phyloP scores from a whole-genome alignment of 2,888 invertebrate species.

The Philereme vetulata region DNA sequence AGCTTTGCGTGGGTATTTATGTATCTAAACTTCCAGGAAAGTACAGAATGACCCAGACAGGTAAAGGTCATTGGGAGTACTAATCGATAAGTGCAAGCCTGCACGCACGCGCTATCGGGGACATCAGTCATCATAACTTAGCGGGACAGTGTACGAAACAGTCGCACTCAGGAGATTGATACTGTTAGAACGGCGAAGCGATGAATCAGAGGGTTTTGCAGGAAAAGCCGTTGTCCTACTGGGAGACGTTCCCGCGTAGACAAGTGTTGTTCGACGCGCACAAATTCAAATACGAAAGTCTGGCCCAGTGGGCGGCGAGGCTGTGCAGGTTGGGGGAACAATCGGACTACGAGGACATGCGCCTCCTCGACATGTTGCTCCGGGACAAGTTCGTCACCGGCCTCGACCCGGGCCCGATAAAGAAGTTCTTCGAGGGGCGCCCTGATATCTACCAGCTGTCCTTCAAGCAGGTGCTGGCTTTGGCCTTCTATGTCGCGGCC shows the following conservation, averaged over 20 bases:
- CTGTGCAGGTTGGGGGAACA: constrained; percentile 10
- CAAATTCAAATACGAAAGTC: constrained; percentile 6
- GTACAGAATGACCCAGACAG: constrained; percentile 10
- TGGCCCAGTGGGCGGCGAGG: constrained; percentile 18
- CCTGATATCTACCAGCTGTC: constrained; percentile 2
- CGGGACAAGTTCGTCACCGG: constrained; percentile 14
- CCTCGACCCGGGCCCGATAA: constrained; percentile 8
- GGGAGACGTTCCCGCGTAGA: background rate
- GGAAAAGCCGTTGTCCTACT: background rate
- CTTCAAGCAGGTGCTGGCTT: constrained; percentile 11
- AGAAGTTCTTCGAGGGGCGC: background rate
- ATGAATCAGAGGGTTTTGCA: constrained; percentile 1
- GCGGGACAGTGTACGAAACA: background rate
- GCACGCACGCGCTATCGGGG: constrained; percentile 25
- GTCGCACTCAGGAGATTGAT: background rate
- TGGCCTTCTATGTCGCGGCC: constrained; percentile 13
- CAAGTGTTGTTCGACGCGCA: constrained; percentile 10
- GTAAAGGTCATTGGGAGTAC: constrained; percentile 14
- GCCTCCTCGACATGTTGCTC: constrained; percentile 13
- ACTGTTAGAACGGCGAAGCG: background rate
- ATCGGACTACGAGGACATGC: constrained; percentile 1
- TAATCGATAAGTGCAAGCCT: constrained; percentile 24
- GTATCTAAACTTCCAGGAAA: background rate
- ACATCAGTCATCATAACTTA: constrained; percentile 18
- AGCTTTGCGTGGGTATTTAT: no score